phyloP scores from a whole-genome alignment of 2,797 vertebrate genomes.

The Lagorchestes hirsutus region DNA sequence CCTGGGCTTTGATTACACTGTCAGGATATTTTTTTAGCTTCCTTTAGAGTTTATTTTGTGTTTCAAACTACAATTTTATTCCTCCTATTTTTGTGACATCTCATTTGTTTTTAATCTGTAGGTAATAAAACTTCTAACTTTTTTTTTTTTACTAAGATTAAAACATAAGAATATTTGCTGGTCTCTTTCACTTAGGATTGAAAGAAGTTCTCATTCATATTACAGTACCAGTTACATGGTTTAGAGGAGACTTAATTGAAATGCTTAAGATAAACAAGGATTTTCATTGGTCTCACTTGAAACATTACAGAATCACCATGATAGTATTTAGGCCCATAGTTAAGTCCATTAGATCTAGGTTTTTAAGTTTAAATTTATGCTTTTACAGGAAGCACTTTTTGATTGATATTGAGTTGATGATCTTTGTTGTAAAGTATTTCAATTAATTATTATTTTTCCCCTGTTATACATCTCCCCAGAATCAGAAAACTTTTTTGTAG shows the following conservation, averaged over 20 bases:
- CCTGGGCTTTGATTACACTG: no score
- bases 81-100: not conserved
- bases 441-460: not conserved
- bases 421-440: not conserved
- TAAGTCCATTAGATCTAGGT: not conserved
- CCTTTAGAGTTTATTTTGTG: not conserved
- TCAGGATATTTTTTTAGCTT: not conserved
- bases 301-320: not conserved
- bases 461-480: not conserved
- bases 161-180: not conserved
- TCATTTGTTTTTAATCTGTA: not conserved
- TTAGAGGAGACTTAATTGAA: not conserved
- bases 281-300: constrained; percentile 12
- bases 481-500: not conserved
- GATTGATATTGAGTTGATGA: not conserved
- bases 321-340: not conserved
- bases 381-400: not conserved
- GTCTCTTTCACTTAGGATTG: not conserved
- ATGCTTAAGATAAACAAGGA: constrained; percentile 25
- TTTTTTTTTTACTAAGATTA: not conserved
- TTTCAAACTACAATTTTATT: not conserved
- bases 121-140: not conserved
- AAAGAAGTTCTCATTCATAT: not conserved
- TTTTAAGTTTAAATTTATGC: not conserved
- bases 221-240: not conserved